Evolutionary conservation across 2,113 vertebrate species (phyloP).

Genomic region (Plotosus lineatus): DNA sequence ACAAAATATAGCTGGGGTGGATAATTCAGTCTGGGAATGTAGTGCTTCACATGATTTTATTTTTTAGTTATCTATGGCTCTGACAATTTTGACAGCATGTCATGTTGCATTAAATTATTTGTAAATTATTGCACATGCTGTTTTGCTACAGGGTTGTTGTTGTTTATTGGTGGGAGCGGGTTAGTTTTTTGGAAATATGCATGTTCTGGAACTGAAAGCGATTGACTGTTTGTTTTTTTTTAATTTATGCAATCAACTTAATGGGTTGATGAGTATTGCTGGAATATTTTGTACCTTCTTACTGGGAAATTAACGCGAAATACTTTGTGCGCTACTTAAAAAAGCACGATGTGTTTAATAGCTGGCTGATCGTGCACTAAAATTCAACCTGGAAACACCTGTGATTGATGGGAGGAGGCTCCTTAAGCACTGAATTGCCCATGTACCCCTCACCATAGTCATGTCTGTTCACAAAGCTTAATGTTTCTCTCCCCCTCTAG

Average conservation of each 20-base stretch:
- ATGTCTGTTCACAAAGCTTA: not conserved
- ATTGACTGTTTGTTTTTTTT: not conserved
- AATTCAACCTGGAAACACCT: not conserved
- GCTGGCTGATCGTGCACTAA: not conserved
- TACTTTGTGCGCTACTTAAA: not conserved
- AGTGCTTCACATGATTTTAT: not conserved
- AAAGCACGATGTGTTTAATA: conserved; percentile 13
- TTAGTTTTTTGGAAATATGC: not conserved
- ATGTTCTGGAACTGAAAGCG: not conserved
- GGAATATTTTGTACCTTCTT: not conserved
- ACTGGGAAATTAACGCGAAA: not conserved
- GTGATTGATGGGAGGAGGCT: not conserved
- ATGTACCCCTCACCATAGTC: not conserved
- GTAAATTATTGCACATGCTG: not conserved
- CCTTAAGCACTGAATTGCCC: not conserved
- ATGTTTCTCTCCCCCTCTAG: no score
- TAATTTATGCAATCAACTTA: not conserved
- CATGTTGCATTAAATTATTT: not conserved
- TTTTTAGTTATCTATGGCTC: not conserved
- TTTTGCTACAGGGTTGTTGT: not conserved
- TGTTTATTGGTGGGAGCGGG: not conserved
- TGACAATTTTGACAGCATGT: not conserved
- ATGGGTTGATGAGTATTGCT: not conserved
- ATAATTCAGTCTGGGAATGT: not conserved
- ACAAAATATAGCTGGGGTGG: not conserved